phyloP scores from a whole-genome alignment of 2,888 invertebrate genomes.

The Ethmia dodecea region DNA sequence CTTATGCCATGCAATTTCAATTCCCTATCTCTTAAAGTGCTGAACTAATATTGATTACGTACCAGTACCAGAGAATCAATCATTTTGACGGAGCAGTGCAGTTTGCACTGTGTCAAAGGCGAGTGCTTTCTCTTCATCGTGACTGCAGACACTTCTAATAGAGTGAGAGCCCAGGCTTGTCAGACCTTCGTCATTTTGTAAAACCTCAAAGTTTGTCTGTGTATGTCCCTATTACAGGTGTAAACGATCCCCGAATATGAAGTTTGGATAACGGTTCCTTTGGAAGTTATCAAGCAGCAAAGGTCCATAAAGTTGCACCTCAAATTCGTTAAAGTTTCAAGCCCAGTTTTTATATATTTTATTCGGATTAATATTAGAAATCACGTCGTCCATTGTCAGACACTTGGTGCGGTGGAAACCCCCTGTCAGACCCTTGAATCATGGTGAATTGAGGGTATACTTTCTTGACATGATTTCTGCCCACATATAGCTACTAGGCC shows the following conservation, averaged over 20 bases:
- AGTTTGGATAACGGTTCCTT: background rate
- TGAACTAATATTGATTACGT: background rate
- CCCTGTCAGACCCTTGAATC: no score
- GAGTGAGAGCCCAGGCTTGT: background rate
- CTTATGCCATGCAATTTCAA: background rate
- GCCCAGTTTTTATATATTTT: no score
- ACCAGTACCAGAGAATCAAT: constrained; percentile 2
- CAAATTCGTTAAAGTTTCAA: background rate
- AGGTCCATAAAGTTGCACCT: background rate
- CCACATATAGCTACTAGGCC: no score
- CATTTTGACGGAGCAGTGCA: background rate
- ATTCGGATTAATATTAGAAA: no score
- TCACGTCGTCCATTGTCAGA: no score
- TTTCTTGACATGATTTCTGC: no score
- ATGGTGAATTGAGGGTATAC: no score
- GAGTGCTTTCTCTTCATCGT: constrained; percentile 1
- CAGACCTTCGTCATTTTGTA: background rate
- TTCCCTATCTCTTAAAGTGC: no score
- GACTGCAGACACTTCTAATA: background rate
- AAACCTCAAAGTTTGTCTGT: background rate
- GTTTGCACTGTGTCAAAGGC: background rate
- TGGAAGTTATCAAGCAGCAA: background rate
- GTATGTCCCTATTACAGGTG: no score
- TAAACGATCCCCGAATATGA: no score
- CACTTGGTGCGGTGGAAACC: no score